phyloP scores from a whole-genome alignment of 2,888 invertebrate genomes.

The Molorchus minor region DNA sequence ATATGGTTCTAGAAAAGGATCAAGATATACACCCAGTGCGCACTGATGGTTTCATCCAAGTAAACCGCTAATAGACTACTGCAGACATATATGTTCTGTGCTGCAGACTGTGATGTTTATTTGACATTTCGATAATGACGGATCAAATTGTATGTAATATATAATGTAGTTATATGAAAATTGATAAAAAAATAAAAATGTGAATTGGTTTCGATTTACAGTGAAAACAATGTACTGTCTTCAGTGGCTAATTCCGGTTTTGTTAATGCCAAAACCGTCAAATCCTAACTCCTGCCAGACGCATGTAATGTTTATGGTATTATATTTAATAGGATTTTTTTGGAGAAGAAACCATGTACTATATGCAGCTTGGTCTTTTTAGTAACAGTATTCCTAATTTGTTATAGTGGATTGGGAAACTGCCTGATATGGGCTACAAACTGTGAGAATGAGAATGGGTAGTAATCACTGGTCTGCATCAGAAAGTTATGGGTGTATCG shows the following conservation, averaged over 20 bases:
- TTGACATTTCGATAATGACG: too few species aligned
- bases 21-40: too few species aligned
- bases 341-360: slow-evolving; percentile 96
- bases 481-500: slow-evolving; percentile 12
- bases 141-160: too few species aligned
- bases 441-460: slow-evolving; percentile 72
- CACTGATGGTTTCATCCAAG: too few species aligned
- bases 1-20: too few species aligned
- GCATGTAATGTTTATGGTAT: slow-evolving; percentile 96
- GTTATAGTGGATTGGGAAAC: slow-evolving; percentile 95
- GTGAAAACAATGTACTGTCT: slow-evolving; percentile 85
- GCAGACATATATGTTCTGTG: too few species aligned
- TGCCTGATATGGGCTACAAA: slow-evolving; percentile 91
- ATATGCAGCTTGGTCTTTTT: slow-evolving; percentile 96
- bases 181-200: slow-evolving; percentile 25
- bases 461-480: slow-evolving; percentile 25
- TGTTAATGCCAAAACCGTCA: slow-evolving; percentile 96
- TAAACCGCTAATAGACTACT: too few species aligned
- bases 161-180: background rate
- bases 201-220: slow-evolving; percentile 15
- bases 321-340: slow-evolving; percentile 95
- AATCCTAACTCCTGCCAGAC: slow-evolving; percentile 96
- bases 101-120: too few species aligned
- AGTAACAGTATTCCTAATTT: slow-evolving; percentile 90
- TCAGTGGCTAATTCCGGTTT: slow-evolving; percentile 96